Conservation (phyloP, 2,797 vertebrate genomes). For the Austrolebias charrua region DNA sequence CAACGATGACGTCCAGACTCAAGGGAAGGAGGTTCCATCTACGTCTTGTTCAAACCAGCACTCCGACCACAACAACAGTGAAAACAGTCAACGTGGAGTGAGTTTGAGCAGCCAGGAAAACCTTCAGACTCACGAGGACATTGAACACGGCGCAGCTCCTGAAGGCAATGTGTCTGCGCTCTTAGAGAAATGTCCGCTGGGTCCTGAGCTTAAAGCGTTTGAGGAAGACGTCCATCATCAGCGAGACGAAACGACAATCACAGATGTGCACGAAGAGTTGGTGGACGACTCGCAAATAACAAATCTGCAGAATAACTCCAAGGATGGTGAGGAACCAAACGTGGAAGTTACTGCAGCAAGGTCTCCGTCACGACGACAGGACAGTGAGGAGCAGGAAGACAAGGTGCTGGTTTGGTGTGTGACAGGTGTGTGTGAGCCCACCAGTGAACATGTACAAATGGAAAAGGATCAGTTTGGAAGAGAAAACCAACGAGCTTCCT, state of each 20-base stretch:
- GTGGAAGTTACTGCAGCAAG: neutral
- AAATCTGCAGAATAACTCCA: neutral
- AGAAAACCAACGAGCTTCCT: conserved; percentile 8
- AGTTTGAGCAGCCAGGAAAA: neutral
- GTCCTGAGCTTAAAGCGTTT: conserved; percentile 80
- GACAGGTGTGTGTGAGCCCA: conserved; percentile 55
- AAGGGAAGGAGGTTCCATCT: conserved; percentile 7
- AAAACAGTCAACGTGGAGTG: neutral
- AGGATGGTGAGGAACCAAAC: neutral
- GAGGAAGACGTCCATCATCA: conserved; percentile 25
- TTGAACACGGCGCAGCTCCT: neutral
- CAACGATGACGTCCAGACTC: neutral
- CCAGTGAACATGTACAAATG: neutral
- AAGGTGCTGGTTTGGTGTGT: conserved; percentile 63
- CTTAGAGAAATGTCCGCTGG: conserved; percentile 77
- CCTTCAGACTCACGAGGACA: neutral
- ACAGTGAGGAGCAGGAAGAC: conserved; percentile 14
- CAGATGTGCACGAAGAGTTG: conserved; percentile 40
- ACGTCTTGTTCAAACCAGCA: conserved; percentile 47
- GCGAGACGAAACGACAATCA: conserved; percentile 33
- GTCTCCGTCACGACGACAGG: conserved; percentile 13
- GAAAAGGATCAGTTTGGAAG: neutral
- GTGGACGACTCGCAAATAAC: neutral
- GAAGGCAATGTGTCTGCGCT: conserved; percentile 53
- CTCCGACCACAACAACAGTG: conserved; percentile 29